Evolutionary conservation across 2,113 vertebrate species (phyloP).

Genomic region (Entosphenus tridentatus): DNA sequence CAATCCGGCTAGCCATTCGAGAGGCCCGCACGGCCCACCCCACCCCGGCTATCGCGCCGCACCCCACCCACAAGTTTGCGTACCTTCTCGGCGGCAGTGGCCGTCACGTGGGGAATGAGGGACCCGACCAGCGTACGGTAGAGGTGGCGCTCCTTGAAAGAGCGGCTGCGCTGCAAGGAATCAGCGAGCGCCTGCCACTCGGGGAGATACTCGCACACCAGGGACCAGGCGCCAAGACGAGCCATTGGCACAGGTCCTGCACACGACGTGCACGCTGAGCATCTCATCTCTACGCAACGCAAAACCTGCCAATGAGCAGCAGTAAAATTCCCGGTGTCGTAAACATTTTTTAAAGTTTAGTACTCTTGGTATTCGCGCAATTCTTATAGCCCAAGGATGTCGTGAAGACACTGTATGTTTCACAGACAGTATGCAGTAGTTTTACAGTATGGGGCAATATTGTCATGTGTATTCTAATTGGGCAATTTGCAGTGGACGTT

Average conservation of each 20-base stretch:
- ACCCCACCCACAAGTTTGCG: constrained; percentile 5
- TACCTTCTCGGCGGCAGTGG: constrained; percentile 92
- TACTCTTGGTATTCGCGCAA: neutral
- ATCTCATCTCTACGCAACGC: neutral
- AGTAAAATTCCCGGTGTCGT: neutral
- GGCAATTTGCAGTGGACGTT: too few species aligned
- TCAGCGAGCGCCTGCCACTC: constrained; percentile 74
- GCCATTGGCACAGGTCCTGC: neutral
- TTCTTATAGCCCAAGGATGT: too few species aligned
- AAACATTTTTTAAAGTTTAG: too few species aligned
- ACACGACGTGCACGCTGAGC: neutral
- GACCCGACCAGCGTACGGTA: constrained; percentile 81
- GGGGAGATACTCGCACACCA: constrained; percentile 73
- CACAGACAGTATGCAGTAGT: too few species aligned
- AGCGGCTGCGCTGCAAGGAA: constrained; percentile 62
- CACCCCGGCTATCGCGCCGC: neutral
- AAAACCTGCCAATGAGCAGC: neutral
- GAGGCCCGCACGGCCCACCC: neutral
- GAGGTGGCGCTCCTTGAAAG: constrained; percentile 66
- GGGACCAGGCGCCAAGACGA: constrained; percentile 49
- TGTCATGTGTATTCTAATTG: too few species aligned
- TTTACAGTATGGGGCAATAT: too few species aligned
- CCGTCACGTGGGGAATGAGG: constrained; percentile 90
- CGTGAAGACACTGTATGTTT: too few species aligned
- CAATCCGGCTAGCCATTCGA: neutral